Evolutionary conservation across 1,140 invertebrate genomes (phyloP), one percentile per base, ranked within the genome.

Genomic region (Tachypleus tridentatus): DNA sequence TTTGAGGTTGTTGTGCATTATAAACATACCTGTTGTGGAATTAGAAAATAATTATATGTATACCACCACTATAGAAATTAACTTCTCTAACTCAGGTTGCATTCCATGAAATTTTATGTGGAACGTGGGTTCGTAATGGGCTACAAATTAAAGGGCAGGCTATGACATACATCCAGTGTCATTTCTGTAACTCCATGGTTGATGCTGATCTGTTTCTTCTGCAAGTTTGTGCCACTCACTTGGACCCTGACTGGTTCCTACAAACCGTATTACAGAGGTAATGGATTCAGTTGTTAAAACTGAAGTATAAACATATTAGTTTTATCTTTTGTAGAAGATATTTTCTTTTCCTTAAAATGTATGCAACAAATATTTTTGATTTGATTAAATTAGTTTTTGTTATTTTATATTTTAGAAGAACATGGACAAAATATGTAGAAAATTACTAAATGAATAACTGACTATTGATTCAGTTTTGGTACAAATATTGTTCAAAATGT

Each of bases 161-260:
- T 4, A 97, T 98, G 92, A 97, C 95, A 29, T 98, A 98, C 75
- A 93, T 97, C 69, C 95, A 98, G 76, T 94, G 91, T 66, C 96
- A 98, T 79, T 98, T 98, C 79, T 97, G 93, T 79, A 97, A 96
- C 77, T 97, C 93, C 3, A 96, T 97, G 89, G 89, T 95, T 0
- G 95, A 98, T 79, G 89, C 94, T 72, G 95, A 98, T 80, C 80
- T 98, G 54, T 98, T 92, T 79, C 83, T 97, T 59, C 76, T 96
- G 63, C 92, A 95, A 83, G 84, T 97, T 29, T 95, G 92, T 78
- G 90, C 91, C 53, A 91, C 88, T 3, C 86, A 91, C 73, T 78
- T 97, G 64, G 86, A 87, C 64, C 84, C 91, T 4, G 87, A 93
- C 73, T 83, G 86, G 67, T 96, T 96, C 76, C 76, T 97, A 7